Evolutionary conservation across 2,797 vertebrate species (phyloP), one percentile per base, ranked within the genome.

Genomic region (Liasis olivaceus): DNA sequence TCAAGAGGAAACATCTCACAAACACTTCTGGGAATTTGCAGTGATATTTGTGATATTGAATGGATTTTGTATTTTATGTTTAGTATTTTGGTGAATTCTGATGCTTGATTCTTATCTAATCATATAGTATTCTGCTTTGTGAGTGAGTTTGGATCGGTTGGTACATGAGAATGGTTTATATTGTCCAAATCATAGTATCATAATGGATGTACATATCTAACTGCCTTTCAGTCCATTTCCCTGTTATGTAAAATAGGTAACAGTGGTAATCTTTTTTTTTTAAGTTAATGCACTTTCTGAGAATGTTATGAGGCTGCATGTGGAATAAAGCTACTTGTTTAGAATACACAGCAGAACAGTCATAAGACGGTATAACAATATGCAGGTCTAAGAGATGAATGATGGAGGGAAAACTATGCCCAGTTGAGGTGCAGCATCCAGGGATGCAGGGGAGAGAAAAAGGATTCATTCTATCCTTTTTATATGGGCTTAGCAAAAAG

Each of bases 101-200:
- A 89, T 87, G 42, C 26, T 92, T 94, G 69, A 20, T 81, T 93
- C 72, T n/a, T 87, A 58, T 26, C 31, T 89, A 90, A 36, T 47
- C 47, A 89, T 22, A 42, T 69, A 85, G 2, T 7, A 4, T 66
- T 94, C 77, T 91, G 42, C 95, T 91, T 90, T 47, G 54, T 85
- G 12, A 85, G 14, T 24, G 9, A 28, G 59, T 20, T 64, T 36
- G 31, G 7, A 9, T 20, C 15, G 31, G 3, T 58, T 42, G 51
- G 6, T 28, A 22, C 15, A 20, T 54, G 31, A 54, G 28, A 81
- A 20, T 17, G 14, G 31, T 87, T 85, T 64, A 22, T 58, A 47
- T 89, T 42, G 42, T 69, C 72, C 56, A 87, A 20, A 54, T 93
- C 24, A 8, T 77, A 47, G 12, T 54, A 31, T 90, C 8, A n/a